phyloP scores from a whole-genome alignment of 2,113 vertebrate genomes.

The Mesitornis unicolor region DNA sequence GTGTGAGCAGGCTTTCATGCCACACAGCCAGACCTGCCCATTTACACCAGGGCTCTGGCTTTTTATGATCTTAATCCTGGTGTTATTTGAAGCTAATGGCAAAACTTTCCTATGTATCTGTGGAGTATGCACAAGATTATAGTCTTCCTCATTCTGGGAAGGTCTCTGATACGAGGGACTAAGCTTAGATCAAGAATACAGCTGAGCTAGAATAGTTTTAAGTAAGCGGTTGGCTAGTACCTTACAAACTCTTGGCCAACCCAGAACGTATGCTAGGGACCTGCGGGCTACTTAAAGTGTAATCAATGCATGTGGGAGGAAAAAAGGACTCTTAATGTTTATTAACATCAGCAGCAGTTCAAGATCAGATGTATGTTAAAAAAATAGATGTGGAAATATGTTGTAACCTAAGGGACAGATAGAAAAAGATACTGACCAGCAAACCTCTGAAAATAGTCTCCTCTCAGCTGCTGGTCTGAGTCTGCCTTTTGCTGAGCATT shows the following conservation, averaged over 20 bases:
- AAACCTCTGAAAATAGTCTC: not conserved
- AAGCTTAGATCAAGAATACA: not conserved
- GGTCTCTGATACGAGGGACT: not conserved
- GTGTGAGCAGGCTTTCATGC: not conserved
- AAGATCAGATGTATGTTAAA: not conserved
- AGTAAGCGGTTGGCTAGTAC: not conserved
- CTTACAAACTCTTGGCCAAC: not conserved
- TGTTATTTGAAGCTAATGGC: not conserved
- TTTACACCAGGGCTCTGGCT: not conserved
- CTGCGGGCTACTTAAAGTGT: not conserved
- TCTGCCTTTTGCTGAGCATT: not conserved
- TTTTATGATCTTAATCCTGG: not conserved
- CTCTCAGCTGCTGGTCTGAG: not conserved
- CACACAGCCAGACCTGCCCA: not conserved
- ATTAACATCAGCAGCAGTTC: not conserved
- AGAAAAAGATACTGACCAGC: not conserved
- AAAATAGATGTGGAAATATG: not conserved
- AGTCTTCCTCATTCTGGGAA: not conserved
- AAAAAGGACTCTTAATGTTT: not conserved
- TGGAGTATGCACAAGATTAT: not conserved
- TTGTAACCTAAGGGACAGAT: not conserved
- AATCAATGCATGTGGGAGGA: not conserved
- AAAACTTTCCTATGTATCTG: not conserved
- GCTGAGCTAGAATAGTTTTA: not conserved
- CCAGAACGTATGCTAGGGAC: not conserved